Evolutionary conservation across 2,797 vertebrate species (phyloP), one percentile per base, ranked within the genome.

Genomic region (Malacoraja senta): DNA sequence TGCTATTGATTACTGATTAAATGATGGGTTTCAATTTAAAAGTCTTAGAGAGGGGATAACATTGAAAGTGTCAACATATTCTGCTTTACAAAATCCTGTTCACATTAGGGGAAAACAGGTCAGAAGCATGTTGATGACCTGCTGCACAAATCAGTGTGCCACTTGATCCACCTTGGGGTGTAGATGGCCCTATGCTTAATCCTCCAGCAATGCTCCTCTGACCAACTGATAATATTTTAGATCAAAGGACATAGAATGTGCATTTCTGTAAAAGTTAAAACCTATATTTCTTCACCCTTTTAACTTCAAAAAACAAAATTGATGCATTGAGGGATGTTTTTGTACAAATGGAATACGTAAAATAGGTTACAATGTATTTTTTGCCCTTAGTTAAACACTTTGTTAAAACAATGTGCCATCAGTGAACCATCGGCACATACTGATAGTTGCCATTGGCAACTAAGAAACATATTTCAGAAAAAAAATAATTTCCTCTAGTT

Each of bases 391-490:
- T 88, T 88, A 63, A 88, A 88, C 29, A n/a, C 83, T 63, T 32
- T n/a, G 12, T 19, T 88, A 17, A 88, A 88, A 88, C 83, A 32
- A 63, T 63, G 32, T 86, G 58, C 58, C 83, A 61, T 86, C 58
- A 61, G 53, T 83, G 81, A 83, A 53, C 58, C 26, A 21, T 21
- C 38, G 29, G 13, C 58, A 63, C 83, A 63, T 63, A 86, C 29
- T 86, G 83, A 88, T 32, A 19, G 83, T 88, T 88, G 83, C 83
- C 58, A 15, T 88, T 88, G 32, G 29, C 61, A n/a, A 88, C 58
- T 44, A 32, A 65, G 83, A 88, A 65, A 65, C 44, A n/a, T 61
- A 88, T 88, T 88, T 12, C 83, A 44, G 83, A 88, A 63, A 80
- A 29, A 84, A 15, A 63, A 2, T 65, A 88, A 88, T 88, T 65